Percentiles rank a stretch among this genome's conserved stretches.
Conservation (phyloP, 2,797 vertebrate species). For the Rhinophrynus dorsalis region DNA sequence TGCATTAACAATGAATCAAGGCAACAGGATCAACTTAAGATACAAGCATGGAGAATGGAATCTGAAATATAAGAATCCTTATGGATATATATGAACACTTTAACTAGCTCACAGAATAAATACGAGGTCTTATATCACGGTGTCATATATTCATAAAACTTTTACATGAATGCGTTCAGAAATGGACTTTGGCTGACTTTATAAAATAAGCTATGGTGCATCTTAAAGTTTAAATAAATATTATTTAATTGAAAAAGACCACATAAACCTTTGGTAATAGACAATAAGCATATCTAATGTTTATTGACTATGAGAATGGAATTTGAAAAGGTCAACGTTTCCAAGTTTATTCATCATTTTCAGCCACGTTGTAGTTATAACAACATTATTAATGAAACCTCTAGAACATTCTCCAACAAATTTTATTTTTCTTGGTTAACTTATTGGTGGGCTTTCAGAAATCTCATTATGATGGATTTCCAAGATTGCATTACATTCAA, state of each 20-base stretch:
- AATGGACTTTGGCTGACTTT: conserved; percentile 41
- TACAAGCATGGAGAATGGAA: background rate
- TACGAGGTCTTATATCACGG: conserved; percentile 32
- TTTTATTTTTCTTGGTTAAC: conserved; percentile 37
- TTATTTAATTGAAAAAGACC: conserved; percentile 15
- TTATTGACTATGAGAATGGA: conserved; percentile 12
- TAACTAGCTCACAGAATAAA: conserved; percentile 24
- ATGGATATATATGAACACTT: conserved; percentile 20
- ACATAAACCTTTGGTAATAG: background rate
- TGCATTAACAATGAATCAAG: conserved; percentile 12
- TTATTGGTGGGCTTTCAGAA: background rate
- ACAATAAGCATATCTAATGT: conserved; percentile 31
- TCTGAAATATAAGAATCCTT: conserved; percentile 24
- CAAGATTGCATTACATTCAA: background rate
- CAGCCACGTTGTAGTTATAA: conserved; percentile 27
- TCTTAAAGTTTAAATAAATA: conserved; percentile 30
- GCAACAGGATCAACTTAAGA: background rate
- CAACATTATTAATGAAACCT: conserved; percentile 25
- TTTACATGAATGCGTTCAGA: conserved; percentile 10
- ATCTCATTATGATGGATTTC: conserved; percentile 6
- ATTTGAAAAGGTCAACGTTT: conserved; percentile 14
- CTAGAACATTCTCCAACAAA: background rate
- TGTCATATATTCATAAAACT: conserved; percentile 16
- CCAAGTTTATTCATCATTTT: conserved; percentile 26
- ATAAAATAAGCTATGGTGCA: background rate